Conservation (phyloP, 2,113 vertebrate genomes). For the Recurvirostra avosetta region DNA sequence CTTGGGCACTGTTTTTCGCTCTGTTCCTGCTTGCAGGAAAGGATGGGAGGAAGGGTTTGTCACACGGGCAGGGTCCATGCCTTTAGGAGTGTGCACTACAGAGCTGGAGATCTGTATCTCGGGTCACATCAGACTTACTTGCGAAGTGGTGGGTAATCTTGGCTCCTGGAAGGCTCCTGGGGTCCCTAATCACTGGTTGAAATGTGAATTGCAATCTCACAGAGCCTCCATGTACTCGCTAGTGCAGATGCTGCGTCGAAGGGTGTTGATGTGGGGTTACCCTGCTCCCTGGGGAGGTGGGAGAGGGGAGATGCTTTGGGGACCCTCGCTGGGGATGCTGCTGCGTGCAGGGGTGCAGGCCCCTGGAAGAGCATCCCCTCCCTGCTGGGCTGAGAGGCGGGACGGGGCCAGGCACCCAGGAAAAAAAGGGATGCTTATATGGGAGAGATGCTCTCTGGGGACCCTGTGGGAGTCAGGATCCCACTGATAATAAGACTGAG, state of each 20-base stretch:
- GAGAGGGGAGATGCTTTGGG: neutral
- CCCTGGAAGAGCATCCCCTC: neutral
- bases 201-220: neutral
- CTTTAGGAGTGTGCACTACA: neutral
- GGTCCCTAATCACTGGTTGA: neutral
- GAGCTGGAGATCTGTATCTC: neutral
- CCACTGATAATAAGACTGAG: neutral
- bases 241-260: accelerated
- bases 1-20: neutral
- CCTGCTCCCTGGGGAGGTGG: neutral
- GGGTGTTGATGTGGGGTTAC: neutral
- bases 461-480: neutral
- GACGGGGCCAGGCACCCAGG: neutral
- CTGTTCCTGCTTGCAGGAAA: neutral
- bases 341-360: accelerated
- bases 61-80: too few relatives aligned
- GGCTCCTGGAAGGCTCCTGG: neutral
- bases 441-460: neutral
- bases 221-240: neutral
- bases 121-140: neutral
- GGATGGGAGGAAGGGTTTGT: neutral
- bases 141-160: neutral
- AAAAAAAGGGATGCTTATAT: neutral
- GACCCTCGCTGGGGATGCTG: neutral
- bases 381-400: neutral